phyloP scores from a whole-genome alignment of 2,797 vertebrate species.

The Novumbra hubbsi region DNA sequence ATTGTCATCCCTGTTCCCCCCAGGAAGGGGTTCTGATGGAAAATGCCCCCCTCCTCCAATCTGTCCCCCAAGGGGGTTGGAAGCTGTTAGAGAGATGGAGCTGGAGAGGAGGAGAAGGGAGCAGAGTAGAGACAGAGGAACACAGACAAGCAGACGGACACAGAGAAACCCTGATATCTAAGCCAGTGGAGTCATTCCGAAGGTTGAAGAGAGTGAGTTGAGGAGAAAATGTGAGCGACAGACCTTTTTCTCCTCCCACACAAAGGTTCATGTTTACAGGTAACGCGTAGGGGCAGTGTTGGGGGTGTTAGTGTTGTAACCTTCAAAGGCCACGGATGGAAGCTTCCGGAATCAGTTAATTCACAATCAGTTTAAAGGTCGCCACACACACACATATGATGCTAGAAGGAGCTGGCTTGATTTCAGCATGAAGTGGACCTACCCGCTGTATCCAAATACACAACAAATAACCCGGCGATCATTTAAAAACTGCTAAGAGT shows the following conservation, averaged over 20 bases:
- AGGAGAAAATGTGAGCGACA: slow-evolving; percentile 13
- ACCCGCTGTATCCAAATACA: slow-evolving; percentile 32
- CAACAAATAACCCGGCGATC: slow-evolving; percentile 28
- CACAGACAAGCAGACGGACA: not conserved
- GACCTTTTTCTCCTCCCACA: slow-evolving; percentile 26
- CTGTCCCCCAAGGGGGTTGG: slow-evolving; percentile 27
- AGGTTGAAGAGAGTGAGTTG: no score
- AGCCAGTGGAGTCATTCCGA: not conserved
- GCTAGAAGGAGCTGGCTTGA: slow-evolving; percentile 28
- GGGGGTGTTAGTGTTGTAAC: slow-evolving; percentile 49
- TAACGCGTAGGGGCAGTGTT: slow-evolving; percentile 15
- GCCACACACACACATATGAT: slow-evolving; percentile 33
- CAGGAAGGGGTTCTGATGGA: slow-evolving; percentile 6
- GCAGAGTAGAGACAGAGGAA: not conserved
- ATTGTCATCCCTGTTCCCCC: slow-evolving; percentile 44
- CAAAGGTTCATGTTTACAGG: slow-evolving; percentile 50
- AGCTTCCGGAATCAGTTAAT: slow-evolving; percentile 57
- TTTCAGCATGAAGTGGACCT: slow-evolving; percentile 26
- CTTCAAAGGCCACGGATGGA: slow-evolving; percentile 60
- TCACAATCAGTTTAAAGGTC: slow-evolving; percentile 67
- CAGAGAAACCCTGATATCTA: not conserved
- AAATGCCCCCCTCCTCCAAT: slow-evolving; percentile 21
- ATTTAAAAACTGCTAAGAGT: not conserved
- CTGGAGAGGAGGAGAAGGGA: not conserved
- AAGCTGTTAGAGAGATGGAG: slow-evolving; percentile 27